Conservation (phyloP, 2,113 vertebrate genomes). For the Apaloderma vittatum region DNA sequence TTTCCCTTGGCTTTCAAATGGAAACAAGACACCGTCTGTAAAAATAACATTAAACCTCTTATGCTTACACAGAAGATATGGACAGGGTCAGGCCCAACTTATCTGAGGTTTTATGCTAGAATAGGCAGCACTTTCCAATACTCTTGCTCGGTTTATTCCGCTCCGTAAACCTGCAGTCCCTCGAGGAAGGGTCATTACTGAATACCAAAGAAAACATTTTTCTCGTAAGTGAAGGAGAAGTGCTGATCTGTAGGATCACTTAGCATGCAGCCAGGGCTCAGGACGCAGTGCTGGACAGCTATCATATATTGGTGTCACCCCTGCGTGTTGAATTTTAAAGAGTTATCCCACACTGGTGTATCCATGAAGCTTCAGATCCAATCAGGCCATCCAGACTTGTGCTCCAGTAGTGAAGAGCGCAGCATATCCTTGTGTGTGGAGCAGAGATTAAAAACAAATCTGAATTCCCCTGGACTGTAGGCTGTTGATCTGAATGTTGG, state of each 20-base stretch:
- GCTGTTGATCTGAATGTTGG: background rate
- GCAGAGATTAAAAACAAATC: background rate
- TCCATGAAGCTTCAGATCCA: background rate
- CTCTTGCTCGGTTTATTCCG: background rate
- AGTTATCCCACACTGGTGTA: background rate
- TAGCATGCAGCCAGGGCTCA: background rate
- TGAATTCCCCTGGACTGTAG: background rate
- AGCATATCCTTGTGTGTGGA: background rate
- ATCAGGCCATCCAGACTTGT: background rate
- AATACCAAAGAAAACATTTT: background rate
- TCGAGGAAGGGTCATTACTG: background rate
- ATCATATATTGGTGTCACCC: background rate
- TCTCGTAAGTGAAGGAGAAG: background rate
- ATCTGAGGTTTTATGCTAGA: background rate
- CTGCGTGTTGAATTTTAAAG: background rate
- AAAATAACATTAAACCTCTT: slow-evolving; percentile 13
- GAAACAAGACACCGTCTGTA: slow-evolving; percentile 7
- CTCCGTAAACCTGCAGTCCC: background rate
- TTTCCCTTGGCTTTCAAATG: background rate
- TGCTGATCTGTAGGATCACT: background rate
- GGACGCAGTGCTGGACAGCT: accelerated
- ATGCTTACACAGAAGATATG: background rate
- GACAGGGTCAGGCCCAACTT: background rate
- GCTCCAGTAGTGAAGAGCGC: background rate
- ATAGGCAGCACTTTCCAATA: background rate